A percentile compares a stretch with the other conserved stretches of the same genome.
Evolutionary conservation across 2,113 vertebrate genomes (phyloP).

Genomic region (Pelecanoides urinatrix): DNA sequence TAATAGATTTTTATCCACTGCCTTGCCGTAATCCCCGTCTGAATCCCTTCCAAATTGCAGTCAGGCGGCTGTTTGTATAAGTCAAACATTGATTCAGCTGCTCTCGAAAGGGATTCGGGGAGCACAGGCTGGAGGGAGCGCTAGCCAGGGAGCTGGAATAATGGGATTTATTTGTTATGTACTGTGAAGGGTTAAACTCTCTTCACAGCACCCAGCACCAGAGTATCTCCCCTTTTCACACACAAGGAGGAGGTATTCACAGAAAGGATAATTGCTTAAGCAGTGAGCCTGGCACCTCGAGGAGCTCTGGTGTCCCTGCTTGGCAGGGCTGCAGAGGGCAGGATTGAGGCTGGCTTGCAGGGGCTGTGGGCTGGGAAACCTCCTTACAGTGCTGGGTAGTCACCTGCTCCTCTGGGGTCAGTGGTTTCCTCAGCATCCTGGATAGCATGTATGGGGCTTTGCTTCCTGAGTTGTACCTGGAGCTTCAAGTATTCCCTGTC

Average conservation of each 20-base stretch:
- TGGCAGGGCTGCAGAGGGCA: not conserved
- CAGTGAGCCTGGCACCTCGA: constrained; percentile 26
- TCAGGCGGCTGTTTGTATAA: constrained; percentile 57
- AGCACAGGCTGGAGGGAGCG: not conserved
- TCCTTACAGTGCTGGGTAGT: not conserved
- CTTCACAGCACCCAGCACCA: not conserved
- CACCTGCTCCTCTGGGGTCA: not conserved
- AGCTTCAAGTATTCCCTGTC: not conserved
- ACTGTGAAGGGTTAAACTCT: constrained; percentile 66
- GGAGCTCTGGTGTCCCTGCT: not conserved
- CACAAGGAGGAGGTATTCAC: not conserved
- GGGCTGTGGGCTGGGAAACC: not conserved
- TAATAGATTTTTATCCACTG: constrained; percentile 69
- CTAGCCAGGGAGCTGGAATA: not conserved
- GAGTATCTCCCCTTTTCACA: not conserved
- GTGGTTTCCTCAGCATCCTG: not conserved
- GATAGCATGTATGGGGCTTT: accelerated
- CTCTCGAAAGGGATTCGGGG: constrained; percentile 12
- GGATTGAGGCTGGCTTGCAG: not conserved
- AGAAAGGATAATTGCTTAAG: constrained; percentile 53
- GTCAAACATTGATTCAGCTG: constrained; percentile 74
- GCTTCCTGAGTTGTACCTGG: not conserved
- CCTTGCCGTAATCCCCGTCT: constrained; percentile 60
- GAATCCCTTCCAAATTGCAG: constrained; percentile 68
- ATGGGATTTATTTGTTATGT: constrained; percentile 16